phyloP scores from a whole-genome alignment of 2,113 vertebrate species.

The Clarias magur region DNA sequence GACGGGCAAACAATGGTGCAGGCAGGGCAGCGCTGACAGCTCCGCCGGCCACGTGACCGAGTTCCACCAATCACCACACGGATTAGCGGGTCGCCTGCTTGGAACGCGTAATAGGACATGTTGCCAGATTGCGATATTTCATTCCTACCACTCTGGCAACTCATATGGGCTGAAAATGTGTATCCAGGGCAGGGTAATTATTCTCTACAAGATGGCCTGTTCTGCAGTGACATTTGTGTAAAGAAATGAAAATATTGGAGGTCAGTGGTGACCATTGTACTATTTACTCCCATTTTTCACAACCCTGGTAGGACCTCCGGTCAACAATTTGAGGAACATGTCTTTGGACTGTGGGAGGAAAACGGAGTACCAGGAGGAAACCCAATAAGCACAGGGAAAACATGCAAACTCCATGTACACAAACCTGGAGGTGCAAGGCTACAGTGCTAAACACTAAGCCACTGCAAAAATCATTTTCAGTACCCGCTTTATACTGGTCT shows the following conservation, averaged over 20 bases:
- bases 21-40: slow-evolving; percentile 30
- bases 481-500: too few species aligned
- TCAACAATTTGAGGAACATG: too few species aligned
- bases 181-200: neutral
- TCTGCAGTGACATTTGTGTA: neutral
- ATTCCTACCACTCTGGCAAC: neutral
- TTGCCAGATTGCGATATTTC: slow-evolving; percentile 16
- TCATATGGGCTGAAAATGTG: neutral
- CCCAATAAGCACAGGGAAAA: too few species aligned
- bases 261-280: too few species aligned
- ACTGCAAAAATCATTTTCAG: too few species aligned
- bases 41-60: neutral
- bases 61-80: neutral
- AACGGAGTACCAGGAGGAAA: too few species aligned
- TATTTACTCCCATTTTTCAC: too few species aligned
- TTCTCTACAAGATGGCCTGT: neutral
- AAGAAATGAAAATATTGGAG: neutral
- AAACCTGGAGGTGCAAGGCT: too few species aligned
- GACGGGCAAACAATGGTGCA: slow-evolving; percentile 56
- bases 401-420: too few species aligned
- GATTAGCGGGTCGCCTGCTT: slow-evolving; percentile 41
- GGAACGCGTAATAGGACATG: slow-evolving; percentile 25
- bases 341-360: too few species aligned
- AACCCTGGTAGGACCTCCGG: too few species aligned
- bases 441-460: too few species aligned